Percentiles rank a stretch among this genome's conserved stretches.
Conservation (phyloP, 2,113 vertebrate genomes). For the Antechinus stuartii region DNA sequence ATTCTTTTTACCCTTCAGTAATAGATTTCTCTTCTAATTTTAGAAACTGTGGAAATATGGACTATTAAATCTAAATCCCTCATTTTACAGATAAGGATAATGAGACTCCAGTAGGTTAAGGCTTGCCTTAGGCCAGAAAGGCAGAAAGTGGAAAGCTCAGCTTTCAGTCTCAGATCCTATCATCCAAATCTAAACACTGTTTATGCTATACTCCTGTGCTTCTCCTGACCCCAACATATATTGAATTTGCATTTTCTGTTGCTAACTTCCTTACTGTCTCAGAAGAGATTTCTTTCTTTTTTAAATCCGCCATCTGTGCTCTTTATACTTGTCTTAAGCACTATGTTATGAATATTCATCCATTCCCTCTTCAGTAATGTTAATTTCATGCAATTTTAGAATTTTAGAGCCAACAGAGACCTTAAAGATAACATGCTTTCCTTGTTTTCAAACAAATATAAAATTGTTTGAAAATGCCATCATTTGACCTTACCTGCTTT, state of each 20-base stretch:
- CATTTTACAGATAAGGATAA: neutral
- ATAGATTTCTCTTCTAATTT: neutral
- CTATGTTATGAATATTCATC: neutral
- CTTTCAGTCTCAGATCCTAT: neutral
- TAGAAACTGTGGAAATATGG: neutral
- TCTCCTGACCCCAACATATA: neutral
- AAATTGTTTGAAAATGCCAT: neutral
- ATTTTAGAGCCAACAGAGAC: neutral
- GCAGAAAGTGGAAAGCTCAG: neutral
- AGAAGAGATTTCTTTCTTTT: neutral
- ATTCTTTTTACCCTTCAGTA: neutral
- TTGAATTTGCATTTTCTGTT: neutral
- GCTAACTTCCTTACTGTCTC: neutral
- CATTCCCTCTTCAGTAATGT: neutral
- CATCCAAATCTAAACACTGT: neutral
- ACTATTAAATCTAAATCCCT: neutral
- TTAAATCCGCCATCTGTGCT: neutral
- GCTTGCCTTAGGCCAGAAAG: neutral
- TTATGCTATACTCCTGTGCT: neutral
- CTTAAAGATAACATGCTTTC: slow-evolving; percentile 3
- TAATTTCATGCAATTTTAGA: neutral
- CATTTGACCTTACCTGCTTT: neutral
- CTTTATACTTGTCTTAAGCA: neutral
- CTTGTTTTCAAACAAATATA: neutral
- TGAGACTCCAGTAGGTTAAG: neutral